Evolutionary conservation across 2,888 invertebrate genomes (phyloP).

Genomic region (Pyrrhosoma nymphula): DNA sequence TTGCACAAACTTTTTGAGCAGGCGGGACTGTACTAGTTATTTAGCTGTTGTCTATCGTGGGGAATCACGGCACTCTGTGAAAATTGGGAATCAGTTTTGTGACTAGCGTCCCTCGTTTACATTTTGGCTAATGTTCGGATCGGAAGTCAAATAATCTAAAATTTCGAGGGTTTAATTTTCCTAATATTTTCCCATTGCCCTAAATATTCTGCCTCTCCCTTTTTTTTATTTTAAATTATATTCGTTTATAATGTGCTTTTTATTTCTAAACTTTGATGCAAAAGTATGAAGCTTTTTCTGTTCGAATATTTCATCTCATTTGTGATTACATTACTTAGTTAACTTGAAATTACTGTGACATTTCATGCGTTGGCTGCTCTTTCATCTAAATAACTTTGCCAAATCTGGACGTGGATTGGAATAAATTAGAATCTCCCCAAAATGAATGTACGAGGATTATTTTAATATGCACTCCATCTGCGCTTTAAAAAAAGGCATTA

Average conservation of each 20-base stretch:
- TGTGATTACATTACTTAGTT: no score
- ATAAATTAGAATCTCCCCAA: background rate
- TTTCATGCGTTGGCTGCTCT: background rate
- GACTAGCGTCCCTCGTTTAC: no score
- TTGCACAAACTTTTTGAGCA: background rate
- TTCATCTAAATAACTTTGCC: background rate
- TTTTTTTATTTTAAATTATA: no score
- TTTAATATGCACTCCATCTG: background rate
- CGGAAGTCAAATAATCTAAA: no score
- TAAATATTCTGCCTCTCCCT: no score
- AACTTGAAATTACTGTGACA: background rate
- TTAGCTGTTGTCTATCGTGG: background rate
- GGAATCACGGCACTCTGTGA: background rate
- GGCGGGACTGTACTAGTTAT: background rate
- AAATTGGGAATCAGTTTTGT: background rate
- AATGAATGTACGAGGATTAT: background rate
- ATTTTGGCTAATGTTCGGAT: no score
- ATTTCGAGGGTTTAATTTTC: no score
- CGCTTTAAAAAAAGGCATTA: background rate
- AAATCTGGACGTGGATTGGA: background rate
- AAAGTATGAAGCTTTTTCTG: no score
- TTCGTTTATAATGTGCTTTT: no score
- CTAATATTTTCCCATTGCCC: no score
- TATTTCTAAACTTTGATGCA: no score
- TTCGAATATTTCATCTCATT: no score